phyloP scores from a whole-genome alignment of 37 sponge, comb jelly and placozoan genomes.

The Spongilla lacustris region DNA sequence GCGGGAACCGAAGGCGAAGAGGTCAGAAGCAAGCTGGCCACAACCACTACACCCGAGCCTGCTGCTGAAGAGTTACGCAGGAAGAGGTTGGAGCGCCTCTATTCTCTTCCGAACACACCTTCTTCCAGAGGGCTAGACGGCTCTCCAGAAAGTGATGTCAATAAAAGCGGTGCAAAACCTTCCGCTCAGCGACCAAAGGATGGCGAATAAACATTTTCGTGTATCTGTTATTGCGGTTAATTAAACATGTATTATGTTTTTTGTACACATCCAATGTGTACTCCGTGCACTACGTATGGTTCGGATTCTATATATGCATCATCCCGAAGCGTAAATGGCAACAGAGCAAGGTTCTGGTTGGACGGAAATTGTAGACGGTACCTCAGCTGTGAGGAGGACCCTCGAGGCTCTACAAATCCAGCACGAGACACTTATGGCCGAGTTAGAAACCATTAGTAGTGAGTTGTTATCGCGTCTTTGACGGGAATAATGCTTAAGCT shows the following conservation, averaged over 20 bases:
- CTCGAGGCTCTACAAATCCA: conserved; percentile 61
- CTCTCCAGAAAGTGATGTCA: not conserved
- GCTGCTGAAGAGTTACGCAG: not conserved
- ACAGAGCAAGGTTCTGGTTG: not conserved
- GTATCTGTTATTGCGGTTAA: not conserved
- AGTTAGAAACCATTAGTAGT: not conserved
- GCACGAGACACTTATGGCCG: conserved; percentile 48
- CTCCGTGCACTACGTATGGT: not conserved
- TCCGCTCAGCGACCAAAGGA: not conserved
- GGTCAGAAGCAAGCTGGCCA: not conserved
- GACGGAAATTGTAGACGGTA: conserved; percentile 18
- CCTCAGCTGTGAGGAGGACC: conserved; percentile 25
- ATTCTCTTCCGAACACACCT: not conserved
- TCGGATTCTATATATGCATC: not conserved
- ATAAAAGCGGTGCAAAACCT: not conserved
- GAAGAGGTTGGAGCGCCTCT: conserved; percentile 12
- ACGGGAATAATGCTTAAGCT: not conserved
- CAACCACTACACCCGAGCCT: not conserved
- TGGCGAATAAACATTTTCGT: not conserved
- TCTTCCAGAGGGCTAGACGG: not conserved
- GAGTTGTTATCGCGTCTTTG: not conserved
- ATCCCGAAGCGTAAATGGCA: not conserved
- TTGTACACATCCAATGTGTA: not conserved
- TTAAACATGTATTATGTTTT: not conserved
- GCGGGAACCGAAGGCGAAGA: not conserved